Conservation (phyloP, 1,140 invertebrate species). For the Dendrolimus kikuchii region DNA sequence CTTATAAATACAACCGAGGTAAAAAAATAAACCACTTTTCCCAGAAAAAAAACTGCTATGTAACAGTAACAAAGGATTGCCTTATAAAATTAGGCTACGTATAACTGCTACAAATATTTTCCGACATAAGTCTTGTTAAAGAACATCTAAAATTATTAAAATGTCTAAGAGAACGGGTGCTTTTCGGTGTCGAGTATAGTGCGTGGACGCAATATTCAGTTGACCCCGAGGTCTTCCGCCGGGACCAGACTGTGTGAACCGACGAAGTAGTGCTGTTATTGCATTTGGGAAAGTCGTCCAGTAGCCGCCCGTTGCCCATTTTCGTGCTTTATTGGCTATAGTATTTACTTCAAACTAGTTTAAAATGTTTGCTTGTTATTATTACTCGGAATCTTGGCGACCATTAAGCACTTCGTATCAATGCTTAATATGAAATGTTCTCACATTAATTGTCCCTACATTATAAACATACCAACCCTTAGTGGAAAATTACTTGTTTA, state of each 20-base stretch:
- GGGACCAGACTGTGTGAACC: slow-evolving; percentile 34
- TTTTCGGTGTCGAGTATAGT: neutral
- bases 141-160: too few species aligned
- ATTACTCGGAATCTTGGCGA: slow-evolving; percentile 52
- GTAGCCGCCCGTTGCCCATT: slow-evolving; percentile 52
- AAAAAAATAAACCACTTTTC: too few species aligned
- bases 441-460: slow-evolving; percentile 42
- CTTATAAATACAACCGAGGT: too few species aligned
- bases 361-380: slow-evolving; percentile 53
- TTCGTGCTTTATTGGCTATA: slow-evolving; percentile 61
- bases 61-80: too few species aligned
- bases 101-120: too few species aligned
- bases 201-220: slow-evolving; percentile 14
- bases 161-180: too few species aligned
- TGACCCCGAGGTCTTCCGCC: slow-evolving; percentile 31
- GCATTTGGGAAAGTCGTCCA: slow-evolving; percentile 54
- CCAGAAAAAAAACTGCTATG: too few species aligned
- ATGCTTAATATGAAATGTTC: slow-evolving; percentile 29
- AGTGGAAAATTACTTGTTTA: too few species aligned
- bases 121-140: too few species aligned
- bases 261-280: slow-evolving; percentile 35
- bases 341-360: slow-evolving; percentile 58
- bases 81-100: too few species aligned
- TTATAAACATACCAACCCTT: slow-evolving; percentile 22
- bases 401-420: slow-evolving; percentile 16